Percentiles rank a stretch among this genome's conserved stretches.
Evolutionary conservation across 1,140 invertebrate genomes (phyloP).

Genomic region (Drosophila ercepeae): DNA sequence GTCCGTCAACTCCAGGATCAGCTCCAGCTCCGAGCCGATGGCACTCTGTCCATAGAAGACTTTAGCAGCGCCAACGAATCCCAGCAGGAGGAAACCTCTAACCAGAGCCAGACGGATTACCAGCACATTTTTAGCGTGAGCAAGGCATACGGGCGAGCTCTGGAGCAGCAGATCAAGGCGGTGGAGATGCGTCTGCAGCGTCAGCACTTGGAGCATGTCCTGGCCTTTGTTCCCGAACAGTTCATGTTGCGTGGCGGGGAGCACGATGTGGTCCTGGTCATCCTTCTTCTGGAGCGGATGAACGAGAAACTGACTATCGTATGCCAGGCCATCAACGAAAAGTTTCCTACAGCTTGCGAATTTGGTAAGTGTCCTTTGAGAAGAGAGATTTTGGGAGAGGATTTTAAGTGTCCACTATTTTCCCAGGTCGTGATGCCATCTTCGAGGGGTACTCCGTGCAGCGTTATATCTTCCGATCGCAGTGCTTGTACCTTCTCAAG

Average conservation of each 20-base stretch:
- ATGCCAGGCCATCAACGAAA: slow-evolving; percentile 93
- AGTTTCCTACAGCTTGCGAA: slow-evolving; percentile 86
- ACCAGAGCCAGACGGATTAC: slow-evolving; percentile 89
- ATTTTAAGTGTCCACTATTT: neutral
- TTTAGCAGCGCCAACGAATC: slow-evolving; percentile 83
- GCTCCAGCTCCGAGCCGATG: slow-evolving; percentile 58
- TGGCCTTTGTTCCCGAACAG: slow-evolving; percentile 96
- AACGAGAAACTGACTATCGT: slow-evolving; percentile 96
- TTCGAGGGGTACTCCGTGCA: slow-evolving; percentile 94
- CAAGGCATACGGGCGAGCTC: slow-evolving; percentile 94
- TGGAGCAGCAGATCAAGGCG: slow-evolving; percentile 95
- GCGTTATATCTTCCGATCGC: slow-evolving; percentile 94
- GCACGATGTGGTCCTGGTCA: slow-evolving; percentile 95
- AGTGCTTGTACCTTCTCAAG: slow-evolving; percentile 92
- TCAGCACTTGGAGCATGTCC: slow-evolving; percentile 92
- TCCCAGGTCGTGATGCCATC: slow-evolving; percentile 86
- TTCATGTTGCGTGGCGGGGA: slow-evolving; percentile 96
- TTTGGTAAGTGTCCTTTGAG: slow-evolving; percentile 86
- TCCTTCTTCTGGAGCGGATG: slow-evolving; percentile 95
- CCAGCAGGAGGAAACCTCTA: slow-evolving; percentile 77
- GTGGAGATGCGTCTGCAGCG: slow-evolving; percentile 94
- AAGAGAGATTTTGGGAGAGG: neutral
- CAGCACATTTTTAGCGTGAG: slow-evolving; percentile 95
- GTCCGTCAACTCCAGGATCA: slow-evolving; percentile 94
- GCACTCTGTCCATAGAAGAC: slow-evolving; percentile 69